Base-by-base conservation (phyloP, 2,888 invertebrate species). In the Parascotia fuliginaria region DNA sequence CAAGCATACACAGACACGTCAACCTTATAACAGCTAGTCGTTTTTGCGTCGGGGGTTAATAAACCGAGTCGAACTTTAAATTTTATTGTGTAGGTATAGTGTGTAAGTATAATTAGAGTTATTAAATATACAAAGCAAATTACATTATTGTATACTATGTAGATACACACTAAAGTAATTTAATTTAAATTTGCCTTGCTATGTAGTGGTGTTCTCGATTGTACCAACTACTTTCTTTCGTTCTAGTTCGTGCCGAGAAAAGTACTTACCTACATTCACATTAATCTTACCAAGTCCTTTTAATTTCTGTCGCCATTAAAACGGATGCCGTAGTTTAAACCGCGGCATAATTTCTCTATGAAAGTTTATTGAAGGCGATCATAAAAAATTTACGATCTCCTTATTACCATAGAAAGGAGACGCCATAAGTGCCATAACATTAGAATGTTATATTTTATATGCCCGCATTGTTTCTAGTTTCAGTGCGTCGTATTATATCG, bases 381-480 rank as follows among this genome's bases (percentile, higher is more conserved):
- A 70, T 85, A 85, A 85, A 85, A 75, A 69, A 66, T 72, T 81
- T 79, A 84, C 73, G 76, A 68, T 61, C 67, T 54, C 56, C 71
- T 63, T 78, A 84, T 85, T 83, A 81, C 77, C 82, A 83, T 82
- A 80, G 79, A 83, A 77, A 80, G 67, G 74, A 77, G 77, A 71
- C 70, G 74, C 71, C 65, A 71, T 68, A 61, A 52, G 54, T 50
- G 43, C 58, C 40, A 52, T 82, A 73, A 82, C 70, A 73, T 81
- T 80, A 75, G 70, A 78, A 71, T 72, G 73, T 76, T 73, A 73
- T 75, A 76, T 77, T 75, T 74, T 72, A 77, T 66, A 68, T 46
- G 61, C 45, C 40, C 52, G 76, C 72, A 82, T 84, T 83, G 82
- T 83, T 82, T 80, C 74, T 76, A 69, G 72, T 75, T 75, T 73